Percentiles rank a stretch among this genome's conserved stretches.
Conservation (phyloP, 1,140 invertebrate genomes). For the Drosophila guanche region DNA sequence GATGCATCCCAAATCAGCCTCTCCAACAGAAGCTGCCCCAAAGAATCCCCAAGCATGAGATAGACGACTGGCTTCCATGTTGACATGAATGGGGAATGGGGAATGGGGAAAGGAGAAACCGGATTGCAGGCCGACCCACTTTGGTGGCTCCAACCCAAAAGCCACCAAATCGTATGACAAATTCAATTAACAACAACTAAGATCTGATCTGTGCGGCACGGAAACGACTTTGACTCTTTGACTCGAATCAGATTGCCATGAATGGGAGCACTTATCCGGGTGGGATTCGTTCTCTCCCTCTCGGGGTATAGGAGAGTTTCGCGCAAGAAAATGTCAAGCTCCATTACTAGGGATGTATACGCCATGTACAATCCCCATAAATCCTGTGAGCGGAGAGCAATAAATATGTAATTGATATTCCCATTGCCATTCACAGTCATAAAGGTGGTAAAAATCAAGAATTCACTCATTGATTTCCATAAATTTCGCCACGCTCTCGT, state of each 20-base stretch:
- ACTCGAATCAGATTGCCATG: neutral
- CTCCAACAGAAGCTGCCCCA: constrained; percentile 11
- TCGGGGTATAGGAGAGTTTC: too few relatives aligned
- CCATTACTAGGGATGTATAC: too few relatives aligned
- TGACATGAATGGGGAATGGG: neutral
- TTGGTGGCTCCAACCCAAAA: neutral
- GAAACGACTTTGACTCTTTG: neutral
- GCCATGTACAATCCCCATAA: too few relatives aligned
- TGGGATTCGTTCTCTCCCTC: too few relatives aligned
- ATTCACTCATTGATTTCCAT: too few relatives aligned
- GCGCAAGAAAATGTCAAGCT: too few relatives aligned
- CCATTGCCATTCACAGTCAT: constrained; percentile 3
- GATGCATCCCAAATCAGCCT: neutral
- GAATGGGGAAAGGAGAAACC: too few relatives aligned
- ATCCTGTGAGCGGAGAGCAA: too few relatives aligned
- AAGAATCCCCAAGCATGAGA: neutral
- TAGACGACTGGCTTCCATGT: neutral
- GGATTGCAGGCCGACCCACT: constrained; percentile 1
- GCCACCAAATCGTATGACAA: constrained; percentile 18
- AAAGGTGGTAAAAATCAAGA: too few relatives aligned
- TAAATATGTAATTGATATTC: too few relatives aligned
- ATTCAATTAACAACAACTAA: constrained; percentile 17
- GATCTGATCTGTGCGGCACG: constrained; percentile 5
- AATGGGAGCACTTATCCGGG: too few relatives aligned
- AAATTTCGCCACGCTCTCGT: too few relatives aligned